Evolutionary conservation across 2,888 invertebrate species (phyloP).

Genomic region (Synanthedon vespiformis): DNA sequence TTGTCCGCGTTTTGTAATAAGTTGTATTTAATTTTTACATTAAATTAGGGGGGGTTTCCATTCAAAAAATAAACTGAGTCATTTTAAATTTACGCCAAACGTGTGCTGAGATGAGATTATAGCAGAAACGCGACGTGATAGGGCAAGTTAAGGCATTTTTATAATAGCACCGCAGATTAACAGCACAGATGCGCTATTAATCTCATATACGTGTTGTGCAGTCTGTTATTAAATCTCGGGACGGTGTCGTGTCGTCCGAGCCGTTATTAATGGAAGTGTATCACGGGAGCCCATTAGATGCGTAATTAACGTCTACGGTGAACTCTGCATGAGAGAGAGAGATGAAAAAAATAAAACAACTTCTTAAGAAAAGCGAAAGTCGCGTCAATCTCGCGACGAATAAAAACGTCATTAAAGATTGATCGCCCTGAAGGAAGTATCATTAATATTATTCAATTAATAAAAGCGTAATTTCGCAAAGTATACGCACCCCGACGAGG

Average conservation of each 20-base stretch:
- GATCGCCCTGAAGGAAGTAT: conserved; percentile 62
- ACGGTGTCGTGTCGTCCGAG: conserved; percentile 52
- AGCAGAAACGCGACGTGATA: conserved; percentile 17
- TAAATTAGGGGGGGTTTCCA: conserved; percentile 1
- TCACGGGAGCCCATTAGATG: conserved; percentile 68
- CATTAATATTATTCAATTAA: conserved; percentile 72
- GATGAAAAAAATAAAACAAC: conserved; percentile 34
- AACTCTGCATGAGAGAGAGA: conserved; percentile 19
- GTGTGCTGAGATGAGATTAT: background rate
- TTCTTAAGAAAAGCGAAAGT: conserved; percentile 38
- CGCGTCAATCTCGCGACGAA: conserved; percentile 55
- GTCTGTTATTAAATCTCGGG: conserved; percentile 64
- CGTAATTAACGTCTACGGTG: conserved; percentile 64
- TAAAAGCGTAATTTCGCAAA: conserved; percentile 65
- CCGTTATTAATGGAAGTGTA: conserved; percentile 69
- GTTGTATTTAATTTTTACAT: conserved; percentile 19
- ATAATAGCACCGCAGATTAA: conserved; percentile 34
- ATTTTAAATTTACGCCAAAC: background rate
- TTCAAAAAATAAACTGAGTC: background rate
- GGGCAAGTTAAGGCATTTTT: conserved; percentile 33
- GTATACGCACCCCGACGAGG: conserved; percentile 61
- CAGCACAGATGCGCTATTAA: conserved; percentile 58
- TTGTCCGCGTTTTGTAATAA: conserved; percentile 34
- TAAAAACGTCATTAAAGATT: conserved; percentile 69
- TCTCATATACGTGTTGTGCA: conserved; percentile 41